These are phyloP conservation scores for Suillia variegata DNA, from an alignment of 2,888 invertebrate species.

Conservation along the genomic window DNA sequence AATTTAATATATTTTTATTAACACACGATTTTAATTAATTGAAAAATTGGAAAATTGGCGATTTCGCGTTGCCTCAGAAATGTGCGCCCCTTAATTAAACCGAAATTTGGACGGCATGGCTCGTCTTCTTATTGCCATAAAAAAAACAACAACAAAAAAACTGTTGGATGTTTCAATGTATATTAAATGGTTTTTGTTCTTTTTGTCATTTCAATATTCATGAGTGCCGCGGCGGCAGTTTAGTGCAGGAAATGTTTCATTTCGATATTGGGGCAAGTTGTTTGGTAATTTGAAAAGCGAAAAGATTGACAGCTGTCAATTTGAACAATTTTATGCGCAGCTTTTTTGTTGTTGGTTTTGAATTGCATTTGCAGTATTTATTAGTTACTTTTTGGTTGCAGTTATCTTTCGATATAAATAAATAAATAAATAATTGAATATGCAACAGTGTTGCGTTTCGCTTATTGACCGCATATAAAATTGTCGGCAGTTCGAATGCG, in stretches of 20 bases:
- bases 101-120: too few species aligned
- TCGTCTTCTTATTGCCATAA: too few species aligned
- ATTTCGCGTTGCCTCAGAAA: too few species aligned
- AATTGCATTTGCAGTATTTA: neutral
- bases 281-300: slow-evolving; percentile 46
- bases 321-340: slow-evolving; percentile 40
- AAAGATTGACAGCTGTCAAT: slow-evolving; percentile 54
- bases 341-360: neutral
- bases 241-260: neutral
- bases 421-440: too few species aligned
- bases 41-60: slow-evolving; percentile 38
- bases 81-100: too few species aligned
- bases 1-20: slow-evolving; percentile 29
- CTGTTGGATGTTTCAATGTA: too few species aligned
- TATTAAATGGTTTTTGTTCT: too few species aligned
- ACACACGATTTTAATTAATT: slow-evolving; percentile 54
- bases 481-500: neutral
- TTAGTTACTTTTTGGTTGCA: neutral
- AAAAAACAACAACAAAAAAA: too few species aligned
- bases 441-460: too few species aligned
- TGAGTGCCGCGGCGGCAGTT: slow-evolving; percentile 38
- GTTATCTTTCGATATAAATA: slow-evolving; percentile 4
- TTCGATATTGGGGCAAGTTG: slow-evolving; percentile 33
- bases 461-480: too few species aligned
- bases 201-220: slow-evolving; percentile 51